Conservation (phyloP, 2,113 vertebrate genomes). For the Austrofundulus limnaeus region DNA sequence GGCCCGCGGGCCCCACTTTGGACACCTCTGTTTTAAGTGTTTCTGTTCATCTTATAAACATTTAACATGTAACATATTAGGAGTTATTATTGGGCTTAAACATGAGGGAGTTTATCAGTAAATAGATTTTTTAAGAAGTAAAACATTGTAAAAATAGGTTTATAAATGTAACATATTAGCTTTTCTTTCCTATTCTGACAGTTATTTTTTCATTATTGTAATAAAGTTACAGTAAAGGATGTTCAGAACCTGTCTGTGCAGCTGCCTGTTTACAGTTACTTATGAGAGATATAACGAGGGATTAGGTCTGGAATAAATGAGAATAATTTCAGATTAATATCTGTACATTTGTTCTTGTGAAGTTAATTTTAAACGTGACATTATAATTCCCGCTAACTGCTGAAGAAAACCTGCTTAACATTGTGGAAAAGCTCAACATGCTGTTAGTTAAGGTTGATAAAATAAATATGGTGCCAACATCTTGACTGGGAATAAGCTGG, state of each 20-base stretch:
- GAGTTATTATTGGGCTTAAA: too few relatives aligned
- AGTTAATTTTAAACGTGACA: constrained; percentile 67
- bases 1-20: too few relatives aligned
- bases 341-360: constrained; percentile 62
- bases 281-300: constrained; percentile 59
- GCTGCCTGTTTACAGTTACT: constrained; percentile 62
- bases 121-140: too few relatives aligned
- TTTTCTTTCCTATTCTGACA: too few relatives aligned
- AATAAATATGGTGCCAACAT: constrained; percentile 30
- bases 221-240: background rate
- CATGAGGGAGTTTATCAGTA: too few relatives aligned
- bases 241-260: constrained; percentile 14
- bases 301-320: constrained; percentile 75
- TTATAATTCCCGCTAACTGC: constrained; percentile 60
- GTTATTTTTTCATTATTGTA: too few relatives aligned
- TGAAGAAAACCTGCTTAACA: constrained; percentile 16
- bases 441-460: constrained; percentile 41
- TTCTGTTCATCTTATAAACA: too few relatives aligned
- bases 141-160: too few relatives aligned
- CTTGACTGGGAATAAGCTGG: constrained; percentile 26
- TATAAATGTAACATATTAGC: too few relatives aligned
- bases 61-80: too few relatives aligned
- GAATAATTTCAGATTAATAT: constrained; percentile 78
- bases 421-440: constrained; percentile 30
- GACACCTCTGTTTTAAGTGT: too few relatives aligned